Conservation (phyloP, 2,797 vertebrate species). For the Xiphorhynchus erythropygius region DNA sequence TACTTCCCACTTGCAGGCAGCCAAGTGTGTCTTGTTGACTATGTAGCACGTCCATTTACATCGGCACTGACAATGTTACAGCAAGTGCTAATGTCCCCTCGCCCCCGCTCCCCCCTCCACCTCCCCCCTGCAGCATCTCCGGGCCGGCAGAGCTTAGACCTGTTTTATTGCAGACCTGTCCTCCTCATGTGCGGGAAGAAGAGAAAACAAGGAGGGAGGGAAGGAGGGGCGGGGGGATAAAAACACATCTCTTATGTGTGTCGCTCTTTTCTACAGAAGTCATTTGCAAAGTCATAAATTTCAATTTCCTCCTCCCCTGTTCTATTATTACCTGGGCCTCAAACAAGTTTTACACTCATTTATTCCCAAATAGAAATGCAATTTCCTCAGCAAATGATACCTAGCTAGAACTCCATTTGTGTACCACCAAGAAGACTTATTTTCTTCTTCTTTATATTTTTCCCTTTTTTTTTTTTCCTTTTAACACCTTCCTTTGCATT, state of each 20-base stretch:
- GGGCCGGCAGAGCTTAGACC: constrained; percentile 73
- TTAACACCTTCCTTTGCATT: constrained; percentile 45
- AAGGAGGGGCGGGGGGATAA: constrained; percentile 7
- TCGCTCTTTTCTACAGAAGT: constrained; percentile 60
- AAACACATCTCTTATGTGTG: constrained; percentile 57
- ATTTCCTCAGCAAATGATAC: constrained; percentile 90
- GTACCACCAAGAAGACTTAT: constrained; percentile 78
- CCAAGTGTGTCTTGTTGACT: constrained; percentile 90
- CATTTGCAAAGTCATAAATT: constrained; percentile 91
- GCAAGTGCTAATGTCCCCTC: constrained; percentile 82
- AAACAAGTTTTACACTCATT: constrained; percentile 75
- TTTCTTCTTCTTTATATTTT: constrained; percentile 62
- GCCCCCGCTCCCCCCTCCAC: constrained; percentile 47
- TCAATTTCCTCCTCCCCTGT: constrained; percentile 76
- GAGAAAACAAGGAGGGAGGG: constrained; percentile 57
- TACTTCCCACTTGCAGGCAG: constrained; percentile 82
- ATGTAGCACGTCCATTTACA: constrained; percentile 93
- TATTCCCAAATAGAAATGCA: constrained; percentile 86
- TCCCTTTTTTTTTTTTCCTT: neutral
- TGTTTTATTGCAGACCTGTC: constrained; percentile 86
- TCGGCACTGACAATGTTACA: constrained; percentile 85
- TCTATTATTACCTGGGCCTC: constrained; percentile 93
- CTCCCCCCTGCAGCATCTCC: constrained; percentile 23
- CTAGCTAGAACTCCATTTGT: constrained; percentile 89
- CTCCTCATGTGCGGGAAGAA: constrained; percentile 82